phyloP scores from a whole-genome alignment of 2,888 invertebrate species.

The Dysmachus trigonus region DNA sequence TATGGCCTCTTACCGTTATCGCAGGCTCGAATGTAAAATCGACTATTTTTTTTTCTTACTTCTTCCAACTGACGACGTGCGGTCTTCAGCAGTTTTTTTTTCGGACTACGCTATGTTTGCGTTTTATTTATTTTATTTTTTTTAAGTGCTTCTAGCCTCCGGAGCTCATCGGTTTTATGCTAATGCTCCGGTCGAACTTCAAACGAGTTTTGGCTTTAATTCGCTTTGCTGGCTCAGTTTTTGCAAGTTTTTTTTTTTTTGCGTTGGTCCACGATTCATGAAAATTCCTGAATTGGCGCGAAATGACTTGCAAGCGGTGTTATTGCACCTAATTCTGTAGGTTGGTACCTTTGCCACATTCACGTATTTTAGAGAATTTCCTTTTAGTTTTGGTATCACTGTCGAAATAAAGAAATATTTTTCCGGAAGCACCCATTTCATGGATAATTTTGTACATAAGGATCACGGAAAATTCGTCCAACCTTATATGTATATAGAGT shows the following conservation, averaged over 20 bases:
- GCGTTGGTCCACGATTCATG: background rate
- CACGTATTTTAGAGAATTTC: background rate
- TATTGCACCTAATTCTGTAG: background rate
- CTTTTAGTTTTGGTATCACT: background rate
- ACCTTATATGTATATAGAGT: too few species aligned
- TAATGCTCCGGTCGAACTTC: background rate
- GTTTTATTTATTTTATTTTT: background rate
- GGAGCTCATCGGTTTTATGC: background rate
- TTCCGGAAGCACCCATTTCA: background rate
- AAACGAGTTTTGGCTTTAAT: background rate
- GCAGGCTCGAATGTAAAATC: background rate
- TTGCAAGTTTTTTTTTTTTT: background rate
- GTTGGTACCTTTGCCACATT: background rate
- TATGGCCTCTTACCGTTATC: background rate
- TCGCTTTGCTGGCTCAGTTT: background rate
- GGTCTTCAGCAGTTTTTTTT: background rate
- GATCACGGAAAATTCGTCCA: too few species aligned
- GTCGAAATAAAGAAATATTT: background rate
- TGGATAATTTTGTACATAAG: background rate
- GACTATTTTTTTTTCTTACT: background rate
- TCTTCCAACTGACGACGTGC: background rate
- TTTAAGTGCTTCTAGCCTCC: background rate
- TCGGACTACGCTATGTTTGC: background rate
- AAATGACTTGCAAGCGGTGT: background rate
- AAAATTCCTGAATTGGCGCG: background rate